A percentile compares a stretch with the other conserved stretches of the same genome.
These are phyloP conservation scores for Eupeodes luniger DNA, from an alignment of 2,888 invertebrate species.

Conservation along the genomic window DNA sequence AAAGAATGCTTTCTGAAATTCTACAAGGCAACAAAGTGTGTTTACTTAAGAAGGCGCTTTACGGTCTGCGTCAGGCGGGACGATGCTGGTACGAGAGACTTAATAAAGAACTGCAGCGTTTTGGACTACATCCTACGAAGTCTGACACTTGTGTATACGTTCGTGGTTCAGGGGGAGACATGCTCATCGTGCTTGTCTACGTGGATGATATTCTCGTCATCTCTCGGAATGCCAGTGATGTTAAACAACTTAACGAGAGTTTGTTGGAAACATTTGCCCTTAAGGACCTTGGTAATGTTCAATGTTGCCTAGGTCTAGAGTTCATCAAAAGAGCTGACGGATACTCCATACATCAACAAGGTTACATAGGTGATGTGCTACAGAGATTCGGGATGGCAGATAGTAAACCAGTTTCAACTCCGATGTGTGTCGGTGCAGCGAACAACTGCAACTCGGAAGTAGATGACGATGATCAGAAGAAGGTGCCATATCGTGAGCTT, in stretches of 20 bases:
- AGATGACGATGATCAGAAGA: background rate
- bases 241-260: background rate
- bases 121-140: constrained; percentile 7
- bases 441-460: background rate
- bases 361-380: background rate
- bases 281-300: constrained; percentile 24
- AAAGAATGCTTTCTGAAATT: background rate
- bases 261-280: background rate
- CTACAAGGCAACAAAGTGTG: constrained; percentile 28
- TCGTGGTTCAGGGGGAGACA: constrained; percentile 32
- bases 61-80: constrained; percentile 39
- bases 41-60: constrained; percentile 21
- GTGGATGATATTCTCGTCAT: constrained; percentile 21
- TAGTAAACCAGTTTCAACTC: constrained; percentile 20
- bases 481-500: constrained; percentile 10
- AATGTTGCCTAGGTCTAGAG: constrained; percentile 24
- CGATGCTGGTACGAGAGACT: constrained; percentile 32
- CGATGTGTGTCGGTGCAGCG: background rate
- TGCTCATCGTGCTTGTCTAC: constrained; percentile 27
- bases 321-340: background rate
- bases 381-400: constrained; percentile 20
- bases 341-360: background rate
- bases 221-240: background rate
- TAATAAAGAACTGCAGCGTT: constrained; percentile 2
- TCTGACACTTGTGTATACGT: constrained; percentile 28